Conservation (phyloP, 2,797 vertebrate genomes). For the Acomys russatus region DNA sequence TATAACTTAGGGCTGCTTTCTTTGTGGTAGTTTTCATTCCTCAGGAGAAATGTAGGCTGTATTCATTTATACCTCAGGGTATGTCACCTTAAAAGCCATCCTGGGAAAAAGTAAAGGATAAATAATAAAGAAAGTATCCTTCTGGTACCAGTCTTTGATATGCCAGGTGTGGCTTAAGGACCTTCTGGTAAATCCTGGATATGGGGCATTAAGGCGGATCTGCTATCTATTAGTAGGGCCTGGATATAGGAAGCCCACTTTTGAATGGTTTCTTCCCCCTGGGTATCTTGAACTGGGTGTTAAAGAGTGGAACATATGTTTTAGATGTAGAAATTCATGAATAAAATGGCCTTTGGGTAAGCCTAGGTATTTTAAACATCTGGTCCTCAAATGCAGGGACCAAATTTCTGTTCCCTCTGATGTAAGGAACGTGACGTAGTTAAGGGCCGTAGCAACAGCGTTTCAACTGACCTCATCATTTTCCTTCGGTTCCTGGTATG, state of each 20-base stretch:
- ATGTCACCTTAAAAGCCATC: conserved; percentile 61
- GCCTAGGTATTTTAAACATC: conserved; percentile 85
- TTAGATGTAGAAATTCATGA: conserved; percentile 85
- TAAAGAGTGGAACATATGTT: conserved; percentile 85
- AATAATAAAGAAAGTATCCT: conserved; percentile 77
- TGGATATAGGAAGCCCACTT: conserved; percentile 78
- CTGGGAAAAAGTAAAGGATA: conserved; percentile 70
- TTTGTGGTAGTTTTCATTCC: conserved; percentile 56
- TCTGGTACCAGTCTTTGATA: conserved; percentile 81
- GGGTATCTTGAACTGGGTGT: conserved; percentile 85
- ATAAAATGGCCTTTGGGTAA: conserved; percentile 86
- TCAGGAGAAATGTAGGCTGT: conserved; percentile 59
- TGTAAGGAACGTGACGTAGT: conserved; percentile 72
- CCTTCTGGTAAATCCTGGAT: conserved; percentile 82
- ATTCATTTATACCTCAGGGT: conserved; percentile 68
- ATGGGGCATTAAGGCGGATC: conserved; percentile 81
- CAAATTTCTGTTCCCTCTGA: conserved; percentile 75
- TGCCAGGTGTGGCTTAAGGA: conserved; percentile 81
- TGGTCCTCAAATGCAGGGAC: conserved; percentile 83
- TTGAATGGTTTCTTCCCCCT: conserved; percentile 83
- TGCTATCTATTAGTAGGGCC: conserved; percentile 83
- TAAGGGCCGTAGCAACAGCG: not conserved
- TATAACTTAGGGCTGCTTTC: conserved; percentile 60
- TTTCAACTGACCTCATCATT: conserved; percentile 52
- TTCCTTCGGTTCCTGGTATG: conserved; percentile 61